phyloP scores from a whole-genome alignment of 2,113 vertebrate genomes.

The Mugil cephalus region DNA sequence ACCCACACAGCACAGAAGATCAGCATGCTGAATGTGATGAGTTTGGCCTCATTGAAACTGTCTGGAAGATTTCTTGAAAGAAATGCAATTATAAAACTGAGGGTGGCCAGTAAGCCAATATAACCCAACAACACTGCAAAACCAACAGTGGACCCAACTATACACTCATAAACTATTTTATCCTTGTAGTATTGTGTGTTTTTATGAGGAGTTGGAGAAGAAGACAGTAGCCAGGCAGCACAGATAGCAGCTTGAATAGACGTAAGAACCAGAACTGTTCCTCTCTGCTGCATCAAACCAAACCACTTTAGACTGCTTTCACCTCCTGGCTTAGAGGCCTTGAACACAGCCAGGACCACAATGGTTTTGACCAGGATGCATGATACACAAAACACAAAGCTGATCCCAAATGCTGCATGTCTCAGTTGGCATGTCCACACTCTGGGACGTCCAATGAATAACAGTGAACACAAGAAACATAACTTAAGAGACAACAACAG shows the following conservation, averaged over 20 bases:
- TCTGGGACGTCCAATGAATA: conserved; percentile 74
- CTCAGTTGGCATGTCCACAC: conserved; percentile 73
- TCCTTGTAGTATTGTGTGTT: no score
- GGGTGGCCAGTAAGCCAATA: conserved; percentile 73
- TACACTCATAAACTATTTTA: no score
- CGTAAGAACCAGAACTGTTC: no score
- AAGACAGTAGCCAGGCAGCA: no score
- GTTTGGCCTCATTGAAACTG: conserved; percentile 79
- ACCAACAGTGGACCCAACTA: no score
- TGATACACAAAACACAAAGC: conserved; percentile 76
- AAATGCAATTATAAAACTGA: conserved; percentile 78
- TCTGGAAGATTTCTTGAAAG: conserved; percentile 78
- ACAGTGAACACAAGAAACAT: conserved; percentile 79
- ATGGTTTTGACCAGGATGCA: conserved; percentile 78
- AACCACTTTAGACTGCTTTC: no score
- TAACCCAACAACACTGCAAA: conserved; percentile 63
- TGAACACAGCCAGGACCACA: conserved; percentile 63
- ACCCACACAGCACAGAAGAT: conserved; percentile 19
- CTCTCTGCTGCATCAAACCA: no score
- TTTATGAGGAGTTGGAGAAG: no score
- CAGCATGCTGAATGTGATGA: conserved; percentile 52
- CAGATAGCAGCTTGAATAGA: no score
- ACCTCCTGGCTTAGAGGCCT: no score
- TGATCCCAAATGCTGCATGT: conserved; percentile 74
- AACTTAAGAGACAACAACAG: conserved; percentile 75